Base-by-base conservation (phyloP, 2,113 vertebrate genomes). In the Chamaea fasciata region DNA sequence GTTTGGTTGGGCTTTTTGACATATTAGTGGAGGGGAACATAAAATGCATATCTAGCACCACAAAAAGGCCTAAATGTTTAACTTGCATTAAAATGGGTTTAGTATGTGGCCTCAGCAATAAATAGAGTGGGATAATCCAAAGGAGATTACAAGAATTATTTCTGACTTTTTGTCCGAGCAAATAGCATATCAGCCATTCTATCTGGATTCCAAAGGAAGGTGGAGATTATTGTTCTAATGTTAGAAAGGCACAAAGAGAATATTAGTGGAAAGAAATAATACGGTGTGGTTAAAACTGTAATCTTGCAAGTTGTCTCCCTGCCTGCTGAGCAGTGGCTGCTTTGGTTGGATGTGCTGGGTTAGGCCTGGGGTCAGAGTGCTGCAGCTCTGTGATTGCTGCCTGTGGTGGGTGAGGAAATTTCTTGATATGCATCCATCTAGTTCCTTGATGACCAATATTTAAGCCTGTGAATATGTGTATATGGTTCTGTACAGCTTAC, bases 291-390 rank as follows among this genome's bases (percentile, higher is more conserved):
- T 80, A 24, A 55, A 73, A 24, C 19, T 21, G 39, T 63, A 3
- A 15, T 28, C 8, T 60, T 73, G 4, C 3, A 0, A 9, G 4
- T 56, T 69, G 30, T 31, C 37, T 86, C 28, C 64, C 11, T 52
- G 4, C 42, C 17, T 70, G 30, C 14, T 55, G 55, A 35, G 79
- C 55, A 50, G 55, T 19, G 44, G 11, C 33, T 78, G 35, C 35
- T 50, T 49, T 17, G 28, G 11, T 4, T 55, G 42, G 1, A 0
- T 41, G 37, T 52, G 47, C 79, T 49, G 52, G 13, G 18, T 49
- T 63, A 10, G 39, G n/a, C 20, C 18, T 0, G 0, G n/a, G 20
- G 8, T 71, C 37, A 7, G 13, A 3, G 30, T 28, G 55, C 15
- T 60, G 47, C 17, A 74, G 47, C 64, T 70, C 37, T 67, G 18